phyloP scores from a whole-genome alignment of 2,888 invertebrate species.

The Meliscaeva auricollis region DNA sequence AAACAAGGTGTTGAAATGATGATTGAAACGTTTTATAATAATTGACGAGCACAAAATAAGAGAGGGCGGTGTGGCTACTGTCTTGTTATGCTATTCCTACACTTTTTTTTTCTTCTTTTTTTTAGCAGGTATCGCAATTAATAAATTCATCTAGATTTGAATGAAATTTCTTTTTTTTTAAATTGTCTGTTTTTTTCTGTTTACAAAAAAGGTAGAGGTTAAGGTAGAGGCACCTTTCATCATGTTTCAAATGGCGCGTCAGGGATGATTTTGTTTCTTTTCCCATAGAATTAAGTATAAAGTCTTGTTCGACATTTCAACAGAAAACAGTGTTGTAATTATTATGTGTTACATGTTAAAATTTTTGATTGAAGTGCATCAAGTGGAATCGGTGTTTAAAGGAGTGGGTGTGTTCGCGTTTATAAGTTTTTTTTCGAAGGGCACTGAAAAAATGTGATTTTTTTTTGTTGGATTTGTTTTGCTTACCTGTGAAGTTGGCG shows the following conservation, averaged over 20 bases:
- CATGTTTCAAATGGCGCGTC: slow-evolving; percentile 29
- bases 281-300: slow-evolving; percentile 1
- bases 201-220: not conserved
- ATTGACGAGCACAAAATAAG: slow-evolving; percentile 63
- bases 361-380: slow-evolving; percentile 54
- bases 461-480: too few species aligned
- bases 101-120: not conserved
- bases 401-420: not conserved
- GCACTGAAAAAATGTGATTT: not conserved
- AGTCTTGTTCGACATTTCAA: slow-evolving; percentile 35
- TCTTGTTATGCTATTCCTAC: slow-evolving; percentile 54
- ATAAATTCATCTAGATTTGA: slow-evolving; percentile 57
- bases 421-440: not conserved
- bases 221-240: slow-evolving; percentile 38
- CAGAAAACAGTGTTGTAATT: slow-evolving; percentile 54
- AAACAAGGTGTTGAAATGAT: slow-evolving; percentile 74
- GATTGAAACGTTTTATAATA: slow-evolving; percentile 75
- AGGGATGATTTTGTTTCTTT: slow-evolving; percentile 65
- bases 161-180: slow-evolving; percentile 42
- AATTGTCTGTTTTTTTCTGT: slow-evolving; percentile 12
- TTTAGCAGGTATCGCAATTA: slow-evolving; percentile 56
- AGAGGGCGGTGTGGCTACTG: slow-evolving; percentile 64
- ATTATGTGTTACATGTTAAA: slow-evolving; percentile 20
- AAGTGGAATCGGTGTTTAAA: not conserved
- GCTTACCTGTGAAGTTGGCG: slow-evolving; percentile 84